Base-by-base conservation (phyloP, 2,113 vertebrate genomes). In the Piprites chloris region DNA sequence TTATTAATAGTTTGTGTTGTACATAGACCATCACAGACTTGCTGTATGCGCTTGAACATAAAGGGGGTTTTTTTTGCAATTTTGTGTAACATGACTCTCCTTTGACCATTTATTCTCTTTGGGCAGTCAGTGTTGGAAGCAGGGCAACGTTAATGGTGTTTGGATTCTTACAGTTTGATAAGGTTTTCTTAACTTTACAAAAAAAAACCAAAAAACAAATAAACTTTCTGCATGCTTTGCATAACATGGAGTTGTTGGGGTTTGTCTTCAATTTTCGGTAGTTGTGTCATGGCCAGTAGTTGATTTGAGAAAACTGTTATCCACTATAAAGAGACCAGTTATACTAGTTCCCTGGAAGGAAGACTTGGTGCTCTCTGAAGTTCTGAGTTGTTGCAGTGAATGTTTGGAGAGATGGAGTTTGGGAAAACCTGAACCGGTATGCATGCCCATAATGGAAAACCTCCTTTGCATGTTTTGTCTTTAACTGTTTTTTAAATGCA, bases 1-100 rank as follows among this genome's bases (percentile, higher is more conserved):
- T 97, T 98, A 97, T 98, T 97, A 97, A 98, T 98, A 98, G 97
- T 95, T 80, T 88, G 68, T 93, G 91, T 96, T 96, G 85, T 96
- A 95, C 20, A 12, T 76, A 61, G 90, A 89, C 87, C 49, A 65
- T 93, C 76, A 55, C 74, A 91, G 87, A 41, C 66, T 91, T 97
- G 94, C 69, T 95, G 5, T 79, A 35, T 22, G n/a, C 37, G 91
- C 44, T 72, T 76, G 32, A 86, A 37, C 62, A 32, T 81, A 55
- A 79, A 69, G 66, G 82, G 5, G 26, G 4, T 56, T 11, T 80
- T 95, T 81, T 86, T 95, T 96, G 75, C 68, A 49, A 16, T 74
- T 92, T 53, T 94, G 6, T 56, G 6, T 88, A 77, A 75, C 20
- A 23, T 56, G 67, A 47, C 93, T 32, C 9, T 56, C 6, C 78